Percentiles rank a stretch among this genome's conserved stretches.
Conservation (phyloP, 2,797 vertebrate genomes). For the Ambastaia sidthimunki region DNA sequence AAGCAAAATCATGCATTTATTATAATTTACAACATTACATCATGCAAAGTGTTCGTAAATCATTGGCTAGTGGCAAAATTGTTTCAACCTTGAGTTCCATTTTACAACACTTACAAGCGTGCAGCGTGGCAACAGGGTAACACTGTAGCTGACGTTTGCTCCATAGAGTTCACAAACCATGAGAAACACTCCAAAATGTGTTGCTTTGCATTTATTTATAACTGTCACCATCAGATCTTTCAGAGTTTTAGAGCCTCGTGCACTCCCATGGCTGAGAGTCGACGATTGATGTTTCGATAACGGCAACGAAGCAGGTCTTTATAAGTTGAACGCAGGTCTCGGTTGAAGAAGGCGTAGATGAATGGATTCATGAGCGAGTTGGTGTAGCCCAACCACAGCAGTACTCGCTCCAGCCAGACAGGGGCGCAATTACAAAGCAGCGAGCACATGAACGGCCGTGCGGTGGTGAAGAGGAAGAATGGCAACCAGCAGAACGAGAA, state of each 20-base stretch:
- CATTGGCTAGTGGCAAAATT: background rate
- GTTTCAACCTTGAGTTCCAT: background rate
- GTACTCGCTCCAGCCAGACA: constrained; percentile 81
- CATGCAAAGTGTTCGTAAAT: background rate
- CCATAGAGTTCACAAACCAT: background rate
- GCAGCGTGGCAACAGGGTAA: background rate
- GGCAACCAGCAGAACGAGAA: constrained; percentile 83
- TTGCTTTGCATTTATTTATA: background rate
- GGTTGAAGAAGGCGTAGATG: constrained; percentile 85
- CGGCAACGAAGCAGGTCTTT: constrained; percentile 81
- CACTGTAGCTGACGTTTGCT: background rate
- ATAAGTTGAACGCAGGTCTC: constrained; percentile 82
- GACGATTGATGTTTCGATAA: constrained; percentile 84
- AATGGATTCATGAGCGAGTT: constrained; percentile 86
- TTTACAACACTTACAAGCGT: background rate
- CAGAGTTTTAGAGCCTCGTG: constrained; percentile 81
- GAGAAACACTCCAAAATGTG: background rate
- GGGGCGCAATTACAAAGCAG: constrained; percentile 82
- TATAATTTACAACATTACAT: background rate
- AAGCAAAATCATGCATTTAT: no score
- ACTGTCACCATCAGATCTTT: constrained; percentile 7
- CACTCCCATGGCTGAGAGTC: constrained; percentile 82
- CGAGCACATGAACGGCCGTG: constrained; percentile 81
- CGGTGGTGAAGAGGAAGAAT: constrained; percentile 82
- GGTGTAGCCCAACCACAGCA: constrained; percentile 83